phyloP scores from a whole-genome alignment of 2,797 vertebrate genomes.

The Sebastolobus alascanus region DNA sequence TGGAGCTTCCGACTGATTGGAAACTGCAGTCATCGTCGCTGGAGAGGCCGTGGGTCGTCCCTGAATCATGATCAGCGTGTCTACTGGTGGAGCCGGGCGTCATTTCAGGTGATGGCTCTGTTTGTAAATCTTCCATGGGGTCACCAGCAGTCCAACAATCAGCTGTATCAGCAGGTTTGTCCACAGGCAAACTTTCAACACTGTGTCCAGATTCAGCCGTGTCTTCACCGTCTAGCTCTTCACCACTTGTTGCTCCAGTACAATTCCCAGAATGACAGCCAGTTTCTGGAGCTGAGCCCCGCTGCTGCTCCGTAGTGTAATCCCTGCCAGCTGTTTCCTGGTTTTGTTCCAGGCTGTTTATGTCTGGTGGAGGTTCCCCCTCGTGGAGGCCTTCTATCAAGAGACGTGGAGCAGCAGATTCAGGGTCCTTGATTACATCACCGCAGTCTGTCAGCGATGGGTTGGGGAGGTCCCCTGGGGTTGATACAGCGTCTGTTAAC shows the following conservation, averaged over 20 bases:
- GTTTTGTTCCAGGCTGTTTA: conserved; percentile 80
- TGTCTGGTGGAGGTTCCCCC: conserved; percentile 77
- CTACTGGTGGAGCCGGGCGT: conserved; percentile 14
- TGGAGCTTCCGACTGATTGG: conserved; percentile 70
- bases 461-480: conserved; percentile 42
- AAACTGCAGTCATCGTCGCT: conserved; percentile 77
- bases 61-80: conserved; percentile 27
- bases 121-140: conserved; percentile 11
- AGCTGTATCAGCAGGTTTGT: conserved; percentile 19
- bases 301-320: conserved; percentile 63
- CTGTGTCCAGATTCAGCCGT: conserved; percentile 20
- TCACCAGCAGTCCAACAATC: neutral
- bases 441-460: conserved; percentile 39
- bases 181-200: conserved; percentile 26
- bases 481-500: conserved; percentile 50
- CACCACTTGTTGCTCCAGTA: conserved; percentile 29
- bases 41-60: conserved; percentile 34
- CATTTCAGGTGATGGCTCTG: neutral
- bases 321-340: conserved; percentile 84
- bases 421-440: conserved; percentile 67
- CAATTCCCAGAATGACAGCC: conserved; percentile 60
- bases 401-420: conserved; percentile 63
- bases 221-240: conserved; percentile 35
- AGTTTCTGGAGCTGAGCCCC: conserved; percentile 53
- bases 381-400: conserved; percentile 73